Conservation (phyloP, 2,888 invertebrate genomes). For the Ennomos quercinarius region DNA sequence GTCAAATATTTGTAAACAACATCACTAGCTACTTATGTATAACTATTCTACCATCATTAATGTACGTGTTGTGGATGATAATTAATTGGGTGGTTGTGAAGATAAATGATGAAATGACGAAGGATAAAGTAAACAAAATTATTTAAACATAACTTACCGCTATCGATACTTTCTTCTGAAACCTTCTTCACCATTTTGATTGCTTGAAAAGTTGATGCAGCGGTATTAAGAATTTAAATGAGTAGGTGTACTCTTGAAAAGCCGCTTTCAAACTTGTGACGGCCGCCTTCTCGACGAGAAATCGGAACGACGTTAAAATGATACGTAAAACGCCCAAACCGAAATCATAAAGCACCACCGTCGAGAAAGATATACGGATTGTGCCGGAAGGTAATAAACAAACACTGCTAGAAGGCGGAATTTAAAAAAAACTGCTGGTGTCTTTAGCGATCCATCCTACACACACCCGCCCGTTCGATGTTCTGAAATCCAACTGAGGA, state of each 20-base stretch:
- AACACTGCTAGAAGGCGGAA: slow-evolving; percentile 85
- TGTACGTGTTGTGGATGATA: no score
- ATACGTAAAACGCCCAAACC: slow-evolving; percentile 70
- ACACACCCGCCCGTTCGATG: slow-evolving; percentile 85
- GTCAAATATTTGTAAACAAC: slow-evolving; percentile 44
- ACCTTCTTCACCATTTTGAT: slow-evolving; percentile 85
- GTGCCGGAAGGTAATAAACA: slow-evolving; percentile 81
- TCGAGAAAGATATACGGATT: slow-evolving; percentile 81
- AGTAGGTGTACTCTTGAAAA: slow-evolving; percentile 82
- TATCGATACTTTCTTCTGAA: slow-evolving; percentile 84
- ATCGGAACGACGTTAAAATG: slow-evolving; percentile 77
- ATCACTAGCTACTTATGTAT: slow-evolving; percentile 24
- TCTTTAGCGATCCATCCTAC: slow-evolving; percentile 83
- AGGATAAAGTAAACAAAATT: slow-evolving; percentile 15
- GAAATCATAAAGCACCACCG: slow-evolving; percentile 76
- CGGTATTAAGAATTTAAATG: slow-evolving; percentile 71
- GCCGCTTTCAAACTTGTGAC: slow-evolving; percentile 84
- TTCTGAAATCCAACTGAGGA: slow-evolving; percentile 84
- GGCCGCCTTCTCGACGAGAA: slow-evolving; percentile 83
- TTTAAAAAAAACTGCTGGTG: slow-evolving; percentile 86
- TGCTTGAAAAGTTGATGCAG: slow-evolving; percentile 75
- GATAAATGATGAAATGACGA: slow-evolving; percentile 33
- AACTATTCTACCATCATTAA: not conserved
- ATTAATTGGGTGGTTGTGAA: not conserved
- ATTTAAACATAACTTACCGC: slow-evolving; percentile 70